Evolutionary conservation across 2,888 invertebrate genomes (phyloP), one percentile per base, ranked within the genome.

Genomic region (Brachyopa scutellaris): DNA sequence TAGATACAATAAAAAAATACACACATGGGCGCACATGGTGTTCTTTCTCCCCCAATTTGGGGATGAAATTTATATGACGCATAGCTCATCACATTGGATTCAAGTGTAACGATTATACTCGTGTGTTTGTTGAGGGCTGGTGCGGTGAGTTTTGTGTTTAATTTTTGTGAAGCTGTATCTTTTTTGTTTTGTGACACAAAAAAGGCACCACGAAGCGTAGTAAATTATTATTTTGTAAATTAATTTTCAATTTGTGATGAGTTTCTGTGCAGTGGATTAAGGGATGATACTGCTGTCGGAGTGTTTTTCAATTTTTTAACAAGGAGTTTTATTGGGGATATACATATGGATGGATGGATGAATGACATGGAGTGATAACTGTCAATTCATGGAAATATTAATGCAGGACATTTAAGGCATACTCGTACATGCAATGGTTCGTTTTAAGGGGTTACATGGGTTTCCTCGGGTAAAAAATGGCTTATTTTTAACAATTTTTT

Each of bases 61-160:
- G 21, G n/a, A n/a, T n/a, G n/a, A n/a, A n/a, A n/a, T n/a, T n/a
- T n/a, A n/a, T n/a, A n/a, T n/a, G n/a, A n/a, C n/a, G 47, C 79
- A 69, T 70, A 80, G 57, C 76, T 80, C 80, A 80, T 80, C 80
- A 80, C 80, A 76, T 80, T 69, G 80, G 76, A 69, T 70, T 80
- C 76, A 76, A 80, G 69, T 64, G 80, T 76, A 64, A 69, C 57
- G 80, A 74, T 80, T 76, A 76, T 80, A 57, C 53, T n/a, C n/a
- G n/a, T n/a, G n/a, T n/a, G n/a, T n/a, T n/a, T n/a, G n/a, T n/a
- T n/a, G n/a, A n/a, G n/a, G n/a, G n/a, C n/a, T n/a, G n/a, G 66
- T 72, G 57, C 8, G 53, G 21, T 17, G 36, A 11, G 13, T 31
- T 70, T 45, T 47, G 19, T 49, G 40, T 45, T 66, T 19, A 33